Conservation (phyloP, 2,113 vertebrate species). For the Podarcis cretensis region DNA sequence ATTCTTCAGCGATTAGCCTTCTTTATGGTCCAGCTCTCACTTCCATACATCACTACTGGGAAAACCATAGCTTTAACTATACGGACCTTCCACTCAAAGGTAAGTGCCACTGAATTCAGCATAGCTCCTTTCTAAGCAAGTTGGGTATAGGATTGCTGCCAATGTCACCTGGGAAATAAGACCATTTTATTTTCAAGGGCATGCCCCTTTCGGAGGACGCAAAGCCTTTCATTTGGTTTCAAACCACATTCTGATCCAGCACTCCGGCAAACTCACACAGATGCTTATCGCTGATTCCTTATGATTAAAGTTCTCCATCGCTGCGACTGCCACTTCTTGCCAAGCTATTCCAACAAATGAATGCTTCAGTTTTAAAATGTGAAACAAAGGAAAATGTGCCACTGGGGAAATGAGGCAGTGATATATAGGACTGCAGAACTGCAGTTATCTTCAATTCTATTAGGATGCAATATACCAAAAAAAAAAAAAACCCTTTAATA, state of each 20-base stretch:
- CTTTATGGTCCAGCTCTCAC: no score
- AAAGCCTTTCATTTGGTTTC: constrained; percentile 18
- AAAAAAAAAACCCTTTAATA: constrained; percentile 39
- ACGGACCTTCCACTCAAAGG: neutral
- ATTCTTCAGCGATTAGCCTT: no score
- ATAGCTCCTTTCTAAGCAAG: neutral
- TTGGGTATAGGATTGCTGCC: neutral
- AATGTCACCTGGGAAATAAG: neutral
- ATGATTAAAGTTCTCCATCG: constrained; percentile 56
- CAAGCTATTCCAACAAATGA: constrained; percentile 36
- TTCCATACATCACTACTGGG: no score
- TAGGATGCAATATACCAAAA: constrained; percentile 31
- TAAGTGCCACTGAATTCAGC: neutral
- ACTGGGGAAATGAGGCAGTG: constrained; percentile 35
- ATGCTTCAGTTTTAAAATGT: constrained; percentile 63
- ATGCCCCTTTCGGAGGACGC: constrained; percentile 44
- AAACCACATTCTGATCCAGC: constrained; percentile 27
- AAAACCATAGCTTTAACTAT: no score
- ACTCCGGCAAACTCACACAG: constrained; percentile 40
- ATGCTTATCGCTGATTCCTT: constrained; percentile 58
- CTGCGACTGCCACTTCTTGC: constrained; percentile 43
- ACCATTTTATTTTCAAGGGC: constrained; percentile 38
- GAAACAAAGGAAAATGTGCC: constrained; percentile 57
- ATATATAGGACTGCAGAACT: constrained; percentile 49
- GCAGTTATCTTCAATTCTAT: constrained; percentile 34